phyloP scores from a whole-genome alignment of 2,113 vertebrate genomes.

The Brachyhypopomus occidentalis region DNA sequence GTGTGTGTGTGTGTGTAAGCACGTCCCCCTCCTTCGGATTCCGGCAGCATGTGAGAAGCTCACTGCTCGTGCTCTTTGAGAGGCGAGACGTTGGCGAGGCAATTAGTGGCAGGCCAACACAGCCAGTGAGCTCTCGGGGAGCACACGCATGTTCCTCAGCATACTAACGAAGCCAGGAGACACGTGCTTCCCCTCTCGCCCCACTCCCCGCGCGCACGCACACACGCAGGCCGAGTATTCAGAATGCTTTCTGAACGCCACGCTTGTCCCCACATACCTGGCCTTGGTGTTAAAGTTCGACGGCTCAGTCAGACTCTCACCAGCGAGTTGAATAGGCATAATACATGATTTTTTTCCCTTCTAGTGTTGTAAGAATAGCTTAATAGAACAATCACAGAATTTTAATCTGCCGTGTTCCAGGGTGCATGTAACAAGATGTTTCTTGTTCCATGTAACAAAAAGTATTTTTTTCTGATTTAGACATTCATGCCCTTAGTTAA shows the following conservation, averaged over 20 bases:
- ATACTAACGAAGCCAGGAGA: constrained; percentile 49
- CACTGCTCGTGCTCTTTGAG: constrained; percentile 48
- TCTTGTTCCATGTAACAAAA: no score
- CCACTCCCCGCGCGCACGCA: constrained; percentile 6
- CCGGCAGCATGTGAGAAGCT: constrained; percentile 38
- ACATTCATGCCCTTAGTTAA: neutral
- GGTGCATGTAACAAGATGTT: no score
- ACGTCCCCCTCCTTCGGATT: constrained; percentile 45
- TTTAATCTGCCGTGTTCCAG: no score
- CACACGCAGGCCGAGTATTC: no score
- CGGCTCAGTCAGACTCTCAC: no score
- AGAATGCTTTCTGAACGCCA: neutral
- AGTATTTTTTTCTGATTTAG: neutral
- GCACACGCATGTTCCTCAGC: constrained; percentile 34
- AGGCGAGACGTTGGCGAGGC: constrained; percentile 52
- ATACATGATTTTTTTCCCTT: no score
- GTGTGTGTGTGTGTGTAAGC: neutral
- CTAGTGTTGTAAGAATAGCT: constrained; percentile 36
- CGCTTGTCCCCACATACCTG: neutral
- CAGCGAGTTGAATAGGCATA: constrained; percentile 24
- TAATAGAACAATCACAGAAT: no score
- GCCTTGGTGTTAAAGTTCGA: no score
- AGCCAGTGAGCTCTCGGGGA: constrained; percentile 40
- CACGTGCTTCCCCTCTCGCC: constrained; percentile 23
- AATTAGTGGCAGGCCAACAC: constrained; percentile 55